Percentiles rank a stretch among this genome's conserved stretches.
These are phyloP conservation scores for Macropis europaea DNA, from an alignment of 2,888 invertebrate species.

Conservation along the genomic window DNA sequence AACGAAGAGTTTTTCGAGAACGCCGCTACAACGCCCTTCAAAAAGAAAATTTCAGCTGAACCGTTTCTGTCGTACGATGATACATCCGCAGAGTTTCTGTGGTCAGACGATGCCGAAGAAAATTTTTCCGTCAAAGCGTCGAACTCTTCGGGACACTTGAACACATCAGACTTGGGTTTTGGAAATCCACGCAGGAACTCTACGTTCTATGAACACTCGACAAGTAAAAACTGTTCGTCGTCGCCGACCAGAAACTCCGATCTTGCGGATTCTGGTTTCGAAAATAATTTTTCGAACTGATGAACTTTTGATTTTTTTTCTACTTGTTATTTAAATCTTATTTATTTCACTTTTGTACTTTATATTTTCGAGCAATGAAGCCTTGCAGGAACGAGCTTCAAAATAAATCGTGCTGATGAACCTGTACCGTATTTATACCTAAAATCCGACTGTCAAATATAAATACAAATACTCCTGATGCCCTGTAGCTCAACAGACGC, in stretches of 20 bases:
- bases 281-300: slow-evolving; percentile 22
- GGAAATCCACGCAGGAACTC: background rate
- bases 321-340: background rate
- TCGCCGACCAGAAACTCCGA: background rate
- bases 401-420: background rate
- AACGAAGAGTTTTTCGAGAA: background rate
- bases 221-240: background rate
- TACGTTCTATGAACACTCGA: slow-evolving; percentile 15
- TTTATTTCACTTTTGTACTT: background rate
- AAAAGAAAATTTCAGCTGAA: slow-evolving; percentile 38
- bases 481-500: too few relatives aligned
- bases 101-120: slow-evolving; percentile 18
- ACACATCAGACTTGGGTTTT: background rate
- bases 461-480: too few relatives aligned
- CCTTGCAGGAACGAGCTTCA: too few relatives aligned
- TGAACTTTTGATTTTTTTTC: background rate
- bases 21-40: background rate
- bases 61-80: slow-evolving; percentile 25
- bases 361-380: too few relatives aligned
- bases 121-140: background rate
- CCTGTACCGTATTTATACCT: too few relatives aligned
- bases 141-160: background rate
- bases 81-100: slow-evolving; percentile 3
- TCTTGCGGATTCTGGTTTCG: slow-evolving; percentile 21
- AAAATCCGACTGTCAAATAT: too few relatives aligned